Evolutionary conservation across 1,140 invertebrate genomes (phyloP), one percentile per base, ranked within the genome.

Genomic region (Globodera ellingtonae): DNA sequence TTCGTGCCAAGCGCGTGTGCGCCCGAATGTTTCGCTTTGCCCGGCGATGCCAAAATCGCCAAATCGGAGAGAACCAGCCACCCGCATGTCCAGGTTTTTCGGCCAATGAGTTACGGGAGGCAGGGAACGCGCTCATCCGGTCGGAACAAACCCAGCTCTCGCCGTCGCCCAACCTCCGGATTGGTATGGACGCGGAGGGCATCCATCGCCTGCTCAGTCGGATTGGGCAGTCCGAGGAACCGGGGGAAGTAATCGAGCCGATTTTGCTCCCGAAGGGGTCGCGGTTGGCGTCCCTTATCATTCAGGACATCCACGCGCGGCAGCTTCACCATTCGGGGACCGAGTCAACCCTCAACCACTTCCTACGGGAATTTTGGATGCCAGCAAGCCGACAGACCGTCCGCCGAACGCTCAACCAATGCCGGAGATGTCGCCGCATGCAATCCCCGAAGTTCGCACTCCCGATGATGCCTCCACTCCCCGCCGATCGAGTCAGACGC

Each of bases 341-440:
- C 0, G 75, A 78, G 24, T 46, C 46, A 13, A 79, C 78, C 4
- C 78, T 79, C 0, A 62, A 70, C 3, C 13, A 74, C 46, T 24
- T 79, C 9, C n/a, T 79, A 1, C 74, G 71, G 21, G 24, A 77
- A 79, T 76, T 77, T 56, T 79, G 78, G 78, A 77, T 24, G 35
- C 78, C 67, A 3, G 24, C 46, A 18, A 75, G 48, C 21, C 18
- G 21, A 59, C 59, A 52, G 6, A 62, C 75, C 44, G 15, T 72
- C 15, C 35, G 59, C 0, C 18, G 47, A 0, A 75, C 59, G 24
- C 15, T 79, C 44, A 50, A 18, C 3, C 52, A 56, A 8, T 79
- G 77, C 35, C 24, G 24, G 15, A 13, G 24, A 24, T 79, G 78
- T n/a, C 75, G 72, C 48, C 3, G n/a, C 15, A n/a, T 74, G 75